Conservation (phyloP, 2,888 invertebrate species). For the Rhamphomyia laevipes region DNA sequence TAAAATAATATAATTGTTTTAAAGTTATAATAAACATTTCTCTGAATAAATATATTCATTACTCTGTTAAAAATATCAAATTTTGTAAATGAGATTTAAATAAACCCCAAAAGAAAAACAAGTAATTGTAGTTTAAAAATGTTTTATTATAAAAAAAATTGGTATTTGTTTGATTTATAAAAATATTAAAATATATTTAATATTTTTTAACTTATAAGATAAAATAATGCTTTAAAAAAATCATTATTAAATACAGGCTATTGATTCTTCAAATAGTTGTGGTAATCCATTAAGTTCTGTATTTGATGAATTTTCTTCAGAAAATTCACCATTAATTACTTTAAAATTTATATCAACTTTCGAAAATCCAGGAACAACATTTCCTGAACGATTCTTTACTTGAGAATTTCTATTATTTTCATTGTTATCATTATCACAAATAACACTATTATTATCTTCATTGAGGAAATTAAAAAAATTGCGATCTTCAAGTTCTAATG, state of each 20-base stretch:
- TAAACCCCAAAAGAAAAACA: too few relatives aligned
- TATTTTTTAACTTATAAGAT: too few relatives aligned
- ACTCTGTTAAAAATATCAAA: too few relatives aligned
- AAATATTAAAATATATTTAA: too few relatives aligned
- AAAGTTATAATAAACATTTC: too few relatives aligned
- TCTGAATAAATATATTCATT: too few relatives aligned
- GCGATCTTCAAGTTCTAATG: constrained; percentile 19
- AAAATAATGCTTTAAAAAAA: too few relatives aligned
- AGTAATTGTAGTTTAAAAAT: too few relatives aligned
- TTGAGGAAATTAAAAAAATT: constrained; percentile 19
- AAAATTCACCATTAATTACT: constrained; percentile 13
- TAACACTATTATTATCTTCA: constrained; percentile 12
- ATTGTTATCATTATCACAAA: constrained; percentile 9
- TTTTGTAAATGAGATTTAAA: too few relatives aligned
- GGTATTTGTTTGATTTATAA: too few relatives aligned
- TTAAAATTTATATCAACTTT: constrained; percentile 16
- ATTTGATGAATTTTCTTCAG: constrained; percentile 16
- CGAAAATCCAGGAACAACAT: constrained; percentile 3
- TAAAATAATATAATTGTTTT: too few relatives aligned
- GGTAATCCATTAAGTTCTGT: constrained; percentile 18
- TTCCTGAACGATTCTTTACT: constrained; percentile 7
- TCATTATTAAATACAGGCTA: constrained; percentile 10
- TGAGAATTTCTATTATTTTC: constrained; percentile 10
- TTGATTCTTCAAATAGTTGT: constrained; percentile 20
- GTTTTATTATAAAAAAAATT: too few relatives aligned